Base-by-base conservation (phyloP, 2,113 vertebrate genomes). In the Melanotaenia duboulayi region DNA sequence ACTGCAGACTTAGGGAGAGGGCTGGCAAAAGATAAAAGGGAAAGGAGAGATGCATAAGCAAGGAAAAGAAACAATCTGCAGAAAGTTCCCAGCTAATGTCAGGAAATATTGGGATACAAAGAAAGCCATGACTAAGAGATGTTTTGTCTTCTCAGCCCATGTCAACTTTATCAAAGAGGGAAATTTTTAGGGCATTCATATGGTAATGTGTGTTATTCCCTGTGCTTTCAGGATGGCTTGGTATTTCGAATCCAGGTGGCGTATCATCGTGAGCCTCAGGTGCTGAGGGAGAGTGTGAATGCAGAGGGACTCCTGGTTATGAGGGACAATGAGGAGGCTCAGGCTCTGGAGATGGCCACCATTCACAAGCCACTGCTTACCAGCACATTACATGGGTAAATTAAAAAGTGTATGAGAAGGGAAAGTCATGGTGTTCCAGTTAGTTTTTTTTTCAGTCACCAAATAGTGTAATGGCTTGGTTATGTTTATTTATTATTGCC, bases 341-440 rank as follows among this genome's bases (percentile, higher is more conserved):
- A 91, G 75, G 81, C 80, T 19, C 87, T 99, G 39, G 96, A 99
- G 86, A 75, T 94, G 87, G 94, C 95, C 62, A 98, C 94, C 0
- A 72, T 92, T 61, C 96, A 97, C 64, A 85, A 93, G 65, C 96
- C 98, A 7, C 91, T 95, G 25, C 89, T 99, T 37, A 99, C 96
- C 59, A 99, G 98, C 84, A 96, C 94, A 0, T 81, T 99, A 72
- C 97, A 99, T 16, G 98, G 98, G 97, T 99, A 89, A 64, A 49
- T 10, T 32, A 51, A 59, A 49, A 16, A 12, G 13, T 8, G 19
- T 59, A 4, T 25, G 17, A 40, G 28, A 28, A 28, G 28, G 20
- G 35, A 28, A 49, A 37, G 1, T 28, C 61, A 0, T 1, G 5
- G 25, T 1, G 2, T 4, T 24, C 1, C n/a, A n/a, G n/a, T 52